These are phyloP conservation scores for Bubo bubo DNA, from an alignment of 2,113 vertebrate species.

Conservation along the genomic window DNA sequence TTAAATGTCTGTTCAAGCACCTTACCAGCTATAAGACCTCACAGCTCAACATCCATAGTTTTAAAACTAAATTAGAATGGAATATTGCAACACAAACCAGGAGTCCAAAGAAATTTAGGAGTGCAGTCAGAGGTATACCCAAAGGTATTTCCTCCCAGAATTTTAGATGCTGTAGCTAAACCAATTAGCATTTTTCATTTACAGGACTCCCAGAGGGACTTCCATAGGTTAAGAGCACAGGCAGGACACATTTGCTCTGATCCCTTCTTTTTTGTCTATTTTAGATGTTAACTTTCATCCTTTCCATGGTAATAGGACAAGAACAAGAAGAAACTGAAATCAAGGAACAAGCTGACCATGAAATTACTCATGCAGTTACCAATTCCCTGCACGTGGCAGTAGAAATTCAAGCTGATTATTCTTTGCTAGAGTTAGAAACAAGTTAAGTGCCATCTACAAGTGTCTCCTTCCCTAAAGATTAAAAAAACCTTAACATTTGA, in stretches of 20 bases:
- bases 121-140: background rate
- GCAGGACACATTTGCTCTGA: background rate
- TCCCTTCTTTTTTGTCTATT: background rate
- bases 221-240: background rate
- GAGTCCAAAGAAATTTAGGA: background rate
- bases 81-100: background rate
- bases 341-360: background rate
- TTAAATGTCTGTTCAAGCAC: background rate
- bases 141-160: background rate
- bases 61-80: background rate
- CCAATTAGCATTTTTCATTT: background rate
- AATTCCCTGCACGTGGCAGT: background rate
- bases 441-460: background rate
- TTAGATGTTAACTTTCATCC: background rate
- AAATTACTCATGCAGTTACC: background rate
- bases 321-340: background rate
- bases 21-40: background rate
- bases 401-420: background rate
- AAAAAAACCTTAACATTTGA: background rate
- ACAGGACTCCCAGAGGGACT: background rate
- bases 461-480: background rate
- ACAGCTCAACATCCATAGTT: background rate
- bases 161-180: background rate
- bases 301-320: background rate
- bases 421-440: background rate